These are phyloP conservation scores for Laothoe populi DNA, from an alignment of 2,888 invertebrate genomes.

Conservation along the genomic window DNA sequence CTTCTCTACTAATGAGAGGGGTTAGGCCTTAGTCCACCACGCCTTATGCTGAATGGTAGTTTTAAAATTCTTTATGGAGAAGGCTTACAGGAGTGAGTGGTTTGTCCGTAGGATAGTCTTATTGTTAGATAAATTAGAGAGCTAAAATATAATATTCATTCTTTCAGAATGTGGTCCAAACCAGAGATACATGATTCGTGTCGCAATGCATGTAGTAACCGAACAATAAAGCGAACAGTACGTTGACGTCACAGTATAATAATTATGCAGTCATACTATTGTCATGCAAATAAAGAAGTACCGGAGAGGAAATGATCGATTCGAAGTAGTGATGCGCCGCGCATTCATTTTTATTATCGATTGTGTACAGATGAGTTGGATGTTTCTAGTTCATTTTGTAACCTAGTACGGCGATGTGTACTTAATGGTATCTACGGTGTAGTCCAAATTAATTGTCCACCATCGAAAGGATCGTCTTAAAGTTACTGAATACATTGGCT, in stretches of 20 bases:
- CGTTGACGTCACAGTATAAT: slow-evolving; percentile 18
- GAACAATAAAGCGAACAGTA: neutral
- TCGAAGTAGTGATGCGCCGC: neutral
- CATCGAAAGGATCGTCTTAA: no score
- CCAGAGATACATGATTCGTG: neutral
- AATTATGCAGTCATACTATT: slow-evolving; percentile 20
- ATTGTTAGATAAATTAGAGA: neutral
- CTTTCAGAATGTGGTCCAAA: neutral
- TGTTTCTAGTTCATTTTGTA: no score
- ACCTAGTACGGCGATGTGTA: no score
- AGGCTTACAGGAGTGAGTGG: no score
- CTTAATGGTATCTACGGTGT: no score
- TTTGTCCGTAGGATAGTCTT: no score
- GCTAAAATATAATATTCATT: neutral
- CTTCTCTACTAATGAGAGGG: no score
- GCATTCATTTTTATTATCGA: neutral
- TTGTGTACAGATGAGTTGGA: neutral
- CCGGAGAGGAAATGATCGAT: slow-evolving; percentile 11
- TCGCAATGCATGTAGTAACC: slow-evolving; percentile 6
- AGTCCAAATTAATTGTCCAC: no score
- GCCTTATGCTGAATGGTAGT: no score
- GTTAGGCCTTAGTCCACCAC: no score
- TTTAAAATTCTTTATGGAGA: no score
- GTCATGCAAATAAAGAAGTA: slow-evolving; percentile 14
- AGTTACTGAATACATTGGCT: no score